phyloP scores from a whole-genome alignment of 1,140 invertebrate species.

The Linepithema humile region DNA sequence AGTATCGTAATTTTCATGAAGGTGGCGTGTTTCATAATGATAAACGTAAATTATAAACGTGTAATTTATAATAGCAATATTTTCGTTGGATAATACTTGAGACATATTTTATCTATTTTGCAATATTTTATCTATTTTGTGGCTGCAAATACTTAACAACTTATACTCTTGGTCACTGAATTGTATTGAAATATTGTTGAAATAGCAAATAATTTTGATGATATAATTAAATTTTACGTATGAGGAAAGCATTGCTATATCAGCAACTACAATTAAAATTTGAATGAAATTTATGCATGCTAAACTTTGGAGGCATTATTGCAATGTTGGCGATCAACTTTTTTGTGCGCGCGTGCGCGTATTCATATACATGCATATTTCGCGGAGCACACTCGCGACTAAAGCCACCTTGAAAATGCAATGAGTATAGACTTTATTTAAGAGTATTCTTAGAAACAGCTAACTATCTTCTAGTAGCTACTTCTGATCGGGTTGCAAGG shows the following conservation, averaged over 20 bases:
- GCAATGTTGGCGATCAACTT: conserved; percentile 40
- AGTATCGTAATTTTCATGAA: conserved; percentile 32
- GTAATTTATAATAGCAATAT: background rate
- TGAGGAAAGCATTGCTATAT: conserved; percentile 24
- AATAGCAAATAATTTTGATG: no score
- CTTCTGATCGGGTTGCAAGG: conserved; percentile 84
- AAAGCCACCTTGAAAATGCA: conserved; percentile 49
- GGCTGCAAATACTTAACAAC: background rate
- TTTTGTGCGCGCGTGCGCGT: no score
- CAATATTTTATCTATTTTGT: background rate
- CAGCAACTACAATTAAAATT: conserved; percentile 35
- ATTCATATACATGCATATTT: conserved; percentile 18
- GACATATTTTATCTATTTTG: conserved; percentile 22
- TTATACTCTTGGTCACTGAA: background rate
- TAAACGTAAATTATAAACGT: conserved; percentile 1
- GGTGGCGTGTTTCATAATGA: conserved; percentile 6
- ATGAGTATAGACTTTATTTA: conserved; percentile 68
- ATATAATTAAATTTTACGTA: no score
- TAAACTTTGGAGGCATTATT: background rate
- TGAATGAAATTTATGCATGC: conserved; percentile 28
- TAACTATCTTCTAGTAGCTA: conserved; percentile 78
- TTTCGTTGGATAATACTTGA: conserved; percentile 16
- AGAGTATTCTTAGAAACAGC: conserved; percentile 72
- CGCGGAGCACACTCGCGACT: conserved; percentile 33
- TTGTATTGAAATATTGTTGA: background rate